phyloP scores from a whole-genome alignment of 53 echinoderm and acorn worm genomes.

The Holothuria scabra region DNA sequence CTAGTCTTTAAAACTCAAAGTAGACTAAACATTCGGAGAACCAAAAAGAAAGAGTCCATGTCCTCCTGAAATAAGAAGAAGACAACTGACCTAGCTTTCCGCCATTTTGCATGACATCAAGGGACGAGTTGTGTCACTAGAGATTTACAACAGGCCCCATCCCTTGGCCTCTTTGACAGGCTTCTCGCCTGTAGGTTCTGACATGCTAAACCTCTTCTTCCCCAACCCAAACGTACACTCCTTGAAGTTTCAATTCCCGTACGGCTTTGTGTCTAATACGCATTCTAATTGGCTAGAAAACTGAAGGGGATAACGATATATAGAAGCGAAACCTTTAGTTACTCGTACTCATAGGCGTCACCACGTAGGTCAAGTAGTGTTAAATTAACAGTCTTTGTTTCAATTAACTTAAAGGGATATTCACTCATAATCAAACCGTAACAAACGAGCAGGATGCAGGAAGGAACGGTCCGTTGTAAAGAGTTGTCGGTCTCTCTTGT shows the following conservation, averaged over 20 bases:
- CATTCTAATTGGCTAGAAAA: conserved; percentile 32
- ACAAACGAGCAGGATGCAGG: no score
- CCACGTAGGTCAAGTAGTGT: conserved; percentile 10
- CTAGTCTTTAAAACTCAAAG: no score
- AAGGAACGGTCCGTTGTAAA: no score
- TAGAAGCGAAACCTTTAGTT: conserved; percentile 1
- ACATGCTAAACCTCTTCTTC: conserved; percentile 12
- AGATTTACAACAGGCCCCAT: conserved; percentile 2
- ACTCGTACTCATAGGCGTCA: conserved; percentile 38
- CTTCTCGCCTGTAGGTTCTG: conserved; percentile 5
- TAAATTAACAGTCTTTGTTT: conserved; percentile 37
- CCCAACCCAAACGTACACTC: conserved; percentile 20
- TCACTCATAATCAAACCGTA: no score
- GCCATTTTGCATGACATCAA: no score
- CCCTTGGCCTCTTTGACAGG: conserved; percentile 23
- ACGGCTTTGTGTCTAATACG: conserved; percentile 43
- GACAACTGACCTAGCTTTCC: no score
- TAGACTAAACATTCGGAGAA: no score
- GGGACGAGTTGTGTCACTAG: conserved; percentile 4
- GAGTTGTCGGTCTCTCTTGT: no score
- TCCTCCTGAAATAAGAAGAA: no score
- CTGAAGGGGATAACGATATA: conserved; percentile 2
- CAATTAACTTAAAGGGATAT: conserved; percentile 4
- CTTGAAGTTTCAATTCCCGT: conserved; percentile 38
- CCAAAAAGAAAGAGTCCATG: no score